Evolutionary conservation across 2,113 vertebrate genomes (phyloP).

Genomic region (Aphelocoma coerulescens): DNA sequence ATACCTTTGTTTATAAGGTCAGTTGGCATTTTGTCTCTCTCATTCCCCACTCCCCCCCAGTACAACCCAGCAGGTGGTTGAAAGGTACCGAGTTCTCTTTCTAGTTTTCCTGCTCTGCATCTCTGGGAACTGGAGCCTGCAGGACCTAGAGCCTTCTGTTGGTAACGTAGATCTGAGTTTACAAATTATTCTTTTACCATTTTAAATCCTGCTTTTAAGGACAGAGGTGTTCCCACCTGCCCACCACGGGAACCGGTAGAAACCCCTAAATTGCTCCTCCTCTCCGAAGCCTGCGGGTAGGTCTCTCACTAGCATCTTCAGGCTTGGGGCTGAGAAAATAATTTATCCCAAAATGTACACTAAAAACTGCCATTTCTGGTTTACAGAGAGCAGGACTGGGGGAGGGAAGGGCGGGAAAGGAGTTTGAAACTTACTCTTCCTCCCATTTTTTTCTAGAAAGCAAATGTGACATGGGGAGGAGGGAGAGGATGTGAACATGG

Average conservation of each 20-base stretch:
- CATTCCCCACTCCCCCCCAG: constrained; percentile 63
- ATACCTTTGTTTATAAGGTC: constrained; percentile 77
- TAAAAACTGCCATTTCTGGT: background rate
- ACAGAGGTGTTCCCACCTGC: background rate
- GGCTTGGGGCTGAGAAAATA: background rate
- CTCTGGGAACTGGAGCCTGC: constrained; percentile 42
- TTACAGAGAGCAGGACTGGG: background rate
- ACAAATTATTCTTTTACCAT: constrained; percentile 8
- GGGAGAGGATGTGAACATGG: background rate
- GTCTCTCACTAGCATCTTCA: background rate
- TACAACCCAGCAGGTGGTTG: constrained; percentile 52
- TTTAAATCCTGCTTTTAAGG: constrained; percentile 26
- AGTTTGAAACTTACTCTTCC: background rate
- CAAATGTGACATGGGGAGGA: background rate
- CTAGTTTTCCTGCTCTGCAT: constrained; percentile 53
- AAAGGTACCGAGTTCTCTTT: constrained; percentile 60
- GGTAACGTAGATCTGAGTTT: constrained; percentile 53
- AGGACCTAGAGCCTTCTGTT: constrained; percentile 49
- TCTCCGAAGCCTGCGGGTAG: background rate
- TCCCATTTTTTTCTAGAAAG: background rate
- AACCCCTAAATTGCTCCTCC: background rate
- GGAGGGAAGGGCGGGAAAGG: background rate
- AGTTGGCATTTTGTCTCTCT: constrained; percentile 75
- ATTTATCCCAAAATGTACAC: background rate
- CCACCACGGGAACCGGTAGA: background rate